Evolutionary conservation across 2,113 vertebrate genomes (phyloP).

Genomic region (Myotis brandtii): DNA sequence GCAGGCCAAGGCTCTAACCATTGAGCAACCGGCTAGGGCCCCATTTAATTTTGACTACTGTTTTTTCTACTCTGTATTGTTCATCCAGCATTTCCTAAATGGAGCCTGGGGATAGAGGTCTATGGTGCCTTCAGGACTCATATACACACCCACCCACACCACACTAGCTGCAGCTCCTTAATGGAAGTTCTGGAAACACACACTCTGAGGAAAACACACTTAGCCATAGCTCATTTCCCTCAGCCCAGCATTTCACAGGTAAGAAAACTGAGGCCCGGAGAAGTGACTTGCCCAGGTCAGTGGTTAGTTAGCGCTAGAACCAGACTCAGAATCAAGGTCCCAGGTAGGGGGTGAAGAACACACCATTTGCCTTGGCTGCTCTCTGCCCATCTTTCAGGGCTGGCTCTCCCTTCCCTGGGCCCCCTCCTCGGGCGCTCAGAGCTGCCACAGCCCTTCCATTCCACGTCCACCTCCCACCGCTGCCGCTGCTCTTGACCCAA

Average conservation of each 20-base stretch:
- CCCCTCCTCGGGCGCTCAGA: background rate
- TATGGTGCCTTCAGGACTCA: background rate
- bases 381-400: background rate
- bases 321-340: background rate
- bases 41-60: background rate
- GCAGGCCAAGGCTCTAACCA: background rate
- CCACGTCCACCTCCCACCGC: background rate
- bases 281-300: background rate
- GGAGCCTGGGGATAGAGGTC: background rate
- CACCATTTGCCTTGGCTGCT: background rate
- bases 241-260: background rate
- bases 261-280: background rate
- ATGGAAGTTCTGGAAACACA: background rate
- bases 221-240: background rate
- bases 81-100: background rate
- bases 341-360: background rate
- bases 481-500: conserved; percentile 12
- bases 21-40: background rate
- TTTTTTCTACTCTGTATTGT: background rate
- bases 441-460: background rate
- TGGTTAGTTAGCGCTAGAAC: background rate
- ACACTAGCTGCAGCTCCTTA: background rate
- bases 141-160: too few species aligned
- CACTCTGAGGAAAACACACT: background rate
- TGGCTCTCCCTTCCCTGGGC: background rate